These are phyloP conservation scores for Maniola jurtina DNA, from an alignment of 1,140 invertebrate species.

Conservation along the genomic window DNA sequence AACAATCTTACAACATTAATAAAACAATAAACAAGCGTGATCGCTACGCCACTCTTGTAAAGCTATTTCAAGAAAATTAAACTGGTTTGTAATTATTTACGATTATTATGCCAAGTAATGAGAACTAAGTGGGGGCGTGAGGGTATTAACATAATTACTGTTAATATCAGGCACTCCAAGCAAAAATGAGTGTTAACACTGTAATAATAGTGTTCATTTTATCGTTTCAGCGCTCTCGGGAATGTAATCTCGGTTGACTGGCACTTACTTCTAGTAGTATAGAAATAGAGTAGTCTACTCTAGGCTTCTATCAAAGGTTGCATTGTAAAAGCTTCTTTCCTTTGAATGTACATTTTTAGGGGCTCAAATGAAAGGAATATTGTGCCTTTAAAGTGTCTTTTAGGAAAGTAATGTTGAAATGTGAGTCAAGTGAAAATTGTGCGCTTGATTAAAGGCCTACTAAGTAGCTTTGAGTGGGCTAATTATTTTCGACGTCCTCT, in stretches of 20 bases:
- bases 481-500: too few species aligned
- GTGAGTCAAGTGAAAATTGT: too few species aligned
- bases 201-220: conserved; percentile 31
- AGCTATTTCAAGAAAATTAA: conserved; percentile 5
- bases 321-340: conserved; percentile 10
- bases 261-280: conserved; percentile 30
- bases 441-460: too few species aligned
- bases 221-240: conserved; percentile 15
- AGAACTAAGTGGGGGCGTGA: conserved; percentile 23
- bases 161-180: conserved; percentile 28
- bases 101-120: conserved; percentile 23
- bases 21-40: background rate
- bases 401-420: too few species aligned
- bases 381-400: too few species aligned
- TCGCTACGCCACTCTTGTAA: background rate
- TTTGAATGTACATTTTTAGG: conserved; percentile 22
- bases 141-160: conserved; percentile 20
- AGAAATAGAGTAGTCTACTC: conserved; percentile 5
- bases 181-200: conserved; percentile 22
- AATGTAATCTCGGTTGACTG: conserved; percentile 29
- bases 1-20: background rate
- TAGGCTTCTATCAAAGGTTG: conserved; percentile 15
- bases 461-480: too few species aligned
- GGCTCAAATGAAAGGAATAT: background rate
- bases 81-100: conserved; percentile 22